Conservation (phyloP, 2,888 invertebrate genomes). For the Cryptocephalus primarius region DNA sequence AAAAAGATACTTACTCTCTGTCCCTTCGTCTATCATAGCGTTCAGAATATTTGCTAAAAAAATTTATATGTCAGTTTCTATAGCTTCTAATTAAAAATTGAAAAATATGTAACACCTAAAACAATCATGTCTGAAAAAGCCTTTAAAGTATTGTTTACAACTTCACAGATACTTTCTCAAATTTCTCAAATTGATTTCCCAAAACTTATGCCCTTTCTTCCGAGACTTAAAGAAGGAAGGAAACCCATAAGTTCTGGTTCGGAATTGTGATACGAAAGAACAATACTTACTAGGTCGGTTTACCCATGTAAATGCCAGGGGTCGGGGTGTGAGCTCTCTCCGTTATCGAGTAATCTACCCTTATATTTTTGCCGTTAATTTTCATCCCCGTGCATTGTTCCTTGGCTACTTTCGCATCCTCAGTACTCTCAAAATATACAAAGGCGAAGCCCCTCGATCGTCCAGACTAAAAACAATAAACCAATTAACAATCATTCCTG, state of each 20-base stretch:
- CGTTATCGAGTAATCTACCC: slow-evolving; percentile 94
- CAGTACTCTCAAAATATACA: slow-evolving; percentile 80
- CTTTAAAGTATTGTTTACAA: slow-evolving; percentile 13
- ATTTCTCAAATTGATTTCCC: slow-evolving; percentile 11
- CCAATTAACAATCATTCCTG: neutral
- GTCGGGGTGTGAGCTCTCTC: slow-evolving; percentile 95
- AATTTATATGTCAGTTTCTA: slow-evolving; percentile 4
- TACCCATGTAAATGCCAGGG: slow-evolving; percentile 95
- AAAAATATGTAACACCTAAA: neutral
- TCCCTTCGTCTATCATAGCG: slow-evolving; percentile 25
- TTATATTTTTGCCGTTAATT: slow-evolving; percentile 83
- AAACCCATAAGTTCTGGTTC: slow-evolving; percentile 2
- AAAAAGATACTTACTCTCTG: slow-evolving; percentile 24
- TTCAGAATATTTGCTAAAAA: slow-evolving; percentile 27
- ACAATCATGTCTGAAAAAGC: slow-evolving; percentile 13
- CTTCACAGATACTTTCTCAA: slow-evolving; percentile 15
- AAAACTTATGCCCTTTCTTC: slow-evolving; percentile 3
- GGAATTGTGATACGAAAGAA: neutral
- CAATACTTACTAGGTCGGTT: slow-evolving; percentile 58
- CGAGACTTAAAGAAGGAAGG: neutral
- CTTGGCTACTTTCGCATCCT: slow-evolving; percentile 88
- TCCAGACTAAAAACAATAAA: slow-evolving; percentile 54
- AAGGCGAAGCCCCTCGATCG: slow-evolving; percentile 94
- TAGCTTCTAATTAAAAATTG: neutral
- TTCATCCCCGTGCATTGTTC: slow-evolving; percentile 90